Conservation (phyloP, 2,888 invertebrate genomes). For the Caradrina clavipalpis region DNA sequence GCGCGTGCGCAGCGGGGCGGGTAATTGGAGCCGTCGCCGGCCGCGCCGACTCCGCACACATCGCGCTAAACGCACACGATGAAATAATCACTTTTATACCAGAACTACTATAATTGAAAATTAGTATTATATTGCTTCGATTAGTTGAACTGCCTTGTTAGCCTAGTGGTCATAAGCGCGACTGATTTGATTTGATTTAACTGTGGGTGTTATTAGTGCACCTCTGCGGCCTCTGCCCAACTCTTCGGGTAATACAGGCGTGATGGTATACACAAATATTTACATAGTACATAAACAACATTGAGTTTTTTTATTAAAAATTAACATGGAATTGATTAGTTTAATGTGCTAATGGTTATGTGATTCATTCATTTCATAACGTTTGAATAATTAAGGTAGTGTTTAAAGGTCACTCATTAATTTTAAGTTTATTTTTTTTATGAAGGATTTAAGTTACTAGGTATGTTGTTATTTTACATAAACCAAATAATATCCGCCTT, state of each 20-base stretch:
- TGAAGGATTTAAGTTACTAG: constrained; percentile 8
- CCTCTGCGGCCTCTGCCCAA: too few relatives aligned
- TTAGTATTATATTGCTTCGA: constrained; percentile 19
- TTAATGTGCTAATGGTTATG: constrained; percentile 26
- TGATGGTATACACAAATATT: too few relatives aligned
- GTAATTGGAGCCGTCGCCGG: constrained; percentile 72
- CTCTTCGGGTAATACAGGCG: too few relatives aligned
- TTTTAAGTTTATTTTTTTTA: constrained; percentile 36
- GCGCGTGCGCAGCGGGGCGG: constrained; percentile 71
- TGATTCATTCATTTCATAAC: constrained; percentile 53
- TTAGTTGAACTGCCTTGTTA: too few relatives aligned
- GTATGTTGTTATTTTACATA: constrained; percentile 27
- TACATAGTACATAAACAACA: neutral
- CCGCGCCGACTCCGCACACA: constrained; percentile 60
- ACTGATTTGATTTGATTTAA: too few relatives aligned
- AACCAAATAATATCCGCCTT: constrained; percentile 19
- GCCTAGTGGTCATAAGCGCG: too few relatives aligned
- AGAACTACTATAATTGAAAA: constrained; percentile 37
- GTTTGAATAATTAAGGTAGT: constrained; percentile 58
- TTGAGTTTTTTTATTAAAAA: constrained; percentile 18
- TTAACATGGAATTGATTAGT: constrained; percentile 31
- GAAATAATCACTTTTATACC: constrained; percentile 45
- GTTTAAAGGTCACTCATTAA: constrained; percentile 53
- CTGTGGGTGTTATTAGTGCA: too few relatives aligned
- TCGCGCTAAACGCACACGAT: constrained; percentile 56